These are phyloP conservation scores for Melanophora roralis DNA, from an alignment of 2,888 invertebrate genomes.

Conservation along the genomic window DNA sequence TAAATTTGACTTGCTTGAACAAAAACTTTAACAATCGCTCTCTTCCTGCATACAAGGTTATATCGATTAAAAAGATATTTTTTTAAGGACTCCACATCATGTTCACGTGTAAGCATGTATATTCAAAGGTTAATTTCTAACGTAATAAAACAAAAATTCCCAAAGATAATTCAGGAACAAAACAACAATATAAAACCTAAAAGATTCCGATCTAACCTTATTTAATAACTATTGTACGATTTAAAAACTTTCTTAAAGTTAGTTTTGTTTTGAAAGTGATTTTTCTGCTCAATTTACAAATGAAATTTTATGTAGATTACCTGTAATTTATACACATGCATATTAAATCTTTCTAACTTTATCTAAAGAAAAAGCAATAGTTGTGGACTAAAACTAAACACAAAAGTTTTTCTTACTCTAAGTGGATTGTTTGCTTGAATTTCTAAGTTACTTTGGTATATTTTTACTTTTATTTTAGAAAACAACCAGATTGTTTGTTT, in stretches of 20 bases:
- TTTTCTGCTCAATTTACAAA: constrained; percentile 37
- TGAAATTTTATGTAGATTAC: constrained; percentile 31
- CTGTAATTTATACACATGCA: constrained; percentile 16
- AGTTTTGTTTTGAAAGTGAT: constrained; percentile 1
- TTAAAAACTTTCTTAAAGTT: constrained; percentile 3
- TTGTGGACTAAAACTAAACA: neutral
- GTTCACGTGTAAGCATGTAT: too few species aligned
- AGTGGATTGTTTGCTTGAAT: constrained; percentile 7
- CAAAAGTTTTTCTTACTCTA: neutral
- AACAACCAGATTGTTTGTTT: neutral
- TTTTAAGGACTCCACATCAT: too few species aligned
- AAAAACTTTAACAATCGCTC: too few species aligned
- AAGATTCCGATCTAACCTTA: neutral
- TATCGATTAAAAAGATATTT: too few species aligned
- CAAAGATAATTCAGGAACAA: too few species aligned
- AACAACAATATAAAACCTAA: too few species aligned
- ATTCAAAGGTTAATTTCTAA: too few species aligned
- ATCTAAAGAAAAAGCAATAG: too few species aligned
- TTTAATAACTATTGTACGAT: neutral
- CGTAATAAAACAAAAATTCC: too few species aligned
- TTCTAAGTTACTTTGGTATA: neutral
- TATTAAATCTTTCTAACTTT: constrained; percentile 10
- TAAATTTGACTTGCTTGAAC: too few species aligned
- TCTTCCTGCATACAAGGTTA: too few species aligned
- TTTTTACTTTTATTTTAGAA: constrained; percentile 4